Evolutionary conservation across 1,140 invertebrate genomes (phyloP).

Genomic region (Ruditapes philippinarum): DNA sequence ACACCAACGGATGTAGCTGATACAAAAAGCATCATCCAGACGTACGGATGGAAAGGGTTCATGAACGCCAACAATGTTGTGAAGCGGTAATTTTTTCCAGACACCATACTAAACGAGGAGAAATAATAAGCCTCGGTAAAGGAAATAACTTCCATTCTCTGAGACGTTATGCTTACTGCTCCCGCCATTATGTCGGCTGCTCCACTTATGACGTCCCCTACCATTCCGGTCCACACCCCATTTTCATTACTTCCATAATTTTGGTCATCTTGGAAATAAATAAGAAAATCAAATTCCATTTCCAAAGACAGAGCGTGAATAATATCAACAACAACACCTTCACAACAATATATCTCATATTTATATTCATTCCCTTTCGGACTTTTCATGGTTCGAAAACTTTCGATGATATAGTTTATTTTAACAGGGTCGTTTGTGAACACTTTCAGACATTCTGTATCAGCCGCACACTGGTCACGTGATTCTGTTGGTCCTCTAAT

Average conservation of each 20-base stretch:
- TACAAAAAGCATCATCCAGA: conserved; percentile 97
- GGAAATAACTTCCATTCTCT: conserved; percentile 91
- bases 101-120: conserved; percentile 90
- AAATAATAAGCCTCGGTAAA: conserved; percentile 96
- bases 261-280: conserved; percentile 92
- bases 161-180: conserved; percentile 94
- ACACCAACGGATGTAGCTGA: conserved; percentile 96
- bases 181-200: conserved; percentile 96
- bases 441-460: conserved; percentile 91
- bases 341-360: conserved; percentile 91
- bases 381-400: conserved; percentile 69
- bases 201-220: conserved; percentile 94
- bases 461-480: conserved; percentile 86
- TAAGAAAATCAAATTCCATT: conserved; percentile 94
- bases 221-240: conserved; percentile 93
- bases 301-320: conserved; percentile 93
- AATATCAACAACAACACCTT: conserved; percentile 95
- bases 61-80: conserved; percentile 95
- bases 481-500: conserved; percentile 90
- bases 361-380: conserved; percentile 60
- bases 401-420: conserved; percentile 69
- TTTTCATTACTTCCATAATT: conserved; percentile 76
- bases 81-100: conserved; percentile 88
- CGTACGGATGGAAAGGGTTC: conserved; percentile 94
- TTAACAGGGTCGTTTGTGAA: conserved; percentile 86